A percentile compares a stretch with the other conserved stretches of the same genome.
Conservation (phyloP, 1,140 invertebrate genomes). For the Philaenus spumarius region DNA sequence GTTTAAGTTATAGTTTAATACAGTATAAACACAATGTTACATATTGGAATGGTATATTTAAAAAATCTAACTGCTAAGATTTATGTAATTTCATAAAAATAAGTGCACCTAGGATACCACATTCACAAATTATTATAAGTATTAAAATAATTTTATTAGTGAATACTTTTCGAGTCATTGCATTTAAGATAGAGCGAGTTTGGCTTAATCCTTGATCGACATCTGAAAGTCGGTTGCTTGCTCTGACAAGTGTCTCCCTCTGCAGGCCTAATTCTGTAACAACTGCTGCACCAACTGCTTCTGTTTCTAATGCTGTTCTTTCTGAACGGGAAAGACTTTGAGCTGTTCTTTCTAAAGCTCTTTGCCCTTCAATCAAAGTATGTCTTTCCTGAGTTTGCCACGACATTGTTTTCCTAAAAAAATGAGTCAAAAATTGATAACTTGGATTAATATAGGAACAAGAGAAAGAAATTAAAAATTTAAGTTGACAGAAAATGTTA, state of each 20-base stretch:
- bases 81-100: conserved; percentile 49
- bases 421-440: conserved; percentile 11
- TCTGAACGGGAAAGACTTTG: conserved; percentile 62
- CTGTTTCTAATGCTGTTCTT: conserved; percentile 67
- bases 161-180: conserved; percentile 53
- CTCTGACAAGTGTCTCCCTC: conserved; percentile 53
- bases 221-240: conserved; percentile 50
- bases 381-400: conserved; percentile 47
- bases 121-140: conserved; percentile 57
- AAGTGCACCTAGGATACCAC: conserved; percentile 48
- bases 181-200: conserved; percentile 50
- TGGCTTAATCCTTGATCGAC: conserved; percentile 53
- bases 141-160: conserved; percentile 61
- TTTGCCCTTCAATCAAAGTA: conserved; percentile 49
- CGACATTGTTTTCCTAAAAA: conserved; percentile 28
- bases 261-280: conserved; percentile 57
- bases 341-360: conserved; percentile 52
- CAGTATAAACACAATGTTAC: too few species aligned
- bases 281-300: conserved; percentile 68
- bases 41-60: too few species aligned
- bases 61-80: conserved; percentile 43
- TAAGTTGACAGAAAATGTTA: too few species aligned
- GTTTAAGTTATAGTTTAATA: too few species aligned
- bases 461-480: not conserved
- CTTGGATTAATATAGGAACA: not conserved